A percentile compares a stretch with the other conserved stretches of the same genome.
Evolutionary conservation across 2,888 invertebrate species (phyloP).

Genomic region (Idaea straminata): DNA sequence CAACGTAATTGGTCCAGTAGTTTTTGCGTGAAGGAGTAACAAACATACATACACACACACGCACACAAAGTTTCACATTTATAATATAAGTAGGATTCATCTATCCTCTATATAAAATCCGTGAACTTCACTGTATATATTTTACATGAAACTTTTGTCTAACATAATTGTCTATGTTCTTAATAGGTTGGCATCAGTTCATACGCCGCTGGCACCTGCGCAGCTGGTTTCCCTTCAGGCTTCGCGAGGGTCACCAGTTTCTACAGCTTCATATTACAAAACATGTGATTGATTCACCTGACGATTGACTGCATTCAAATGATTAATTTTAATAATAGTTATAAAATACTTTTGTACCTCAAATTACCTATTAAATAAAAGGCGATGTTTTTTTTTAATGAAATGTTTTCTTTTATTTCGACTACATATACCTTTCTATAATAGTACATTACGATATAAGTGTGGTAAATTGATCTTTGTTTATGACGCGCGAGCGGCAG

Average conservation of each 20-base stretch:
- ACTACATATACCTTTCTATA: no score
- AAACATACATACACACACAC: no score
- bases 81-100: no score
- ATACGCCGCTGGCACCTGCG: slow-evolving; percentile 50
- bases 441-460: no score
- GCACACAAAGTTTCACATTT: no score
- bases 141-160: not conserved
- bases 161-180: slow-evolving; percentile 1
- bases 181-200: slow-evolving; percentile 57
- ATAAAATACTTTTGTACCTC: not conserved
- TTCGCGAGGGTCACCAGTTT: slow-evolving; percentile 55
- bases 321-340: not conserved
- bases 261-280: slow-evolving; percentile 42
- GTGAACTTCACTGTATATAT: not conserved
- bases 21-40: no score
- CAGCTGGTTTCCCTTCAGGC: slow-evolving; percentile 51
- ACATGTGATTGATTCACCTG: slow-evolving; percentile 30
- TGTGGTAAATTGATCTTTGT: no score
- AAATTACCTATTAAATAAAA: not conserved
- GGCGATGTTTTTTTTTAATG: no score
- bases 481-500: no score
- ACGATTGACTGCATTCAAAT: not conserved
- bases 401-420: no score
- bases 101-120: no score
- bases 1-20: no score